Percentiles rank a stretch among this genome's conserved stretches.
Conservation (phyloP, 2,113 vertebrate species). For the Brienomyrus longianalis region DNA sequence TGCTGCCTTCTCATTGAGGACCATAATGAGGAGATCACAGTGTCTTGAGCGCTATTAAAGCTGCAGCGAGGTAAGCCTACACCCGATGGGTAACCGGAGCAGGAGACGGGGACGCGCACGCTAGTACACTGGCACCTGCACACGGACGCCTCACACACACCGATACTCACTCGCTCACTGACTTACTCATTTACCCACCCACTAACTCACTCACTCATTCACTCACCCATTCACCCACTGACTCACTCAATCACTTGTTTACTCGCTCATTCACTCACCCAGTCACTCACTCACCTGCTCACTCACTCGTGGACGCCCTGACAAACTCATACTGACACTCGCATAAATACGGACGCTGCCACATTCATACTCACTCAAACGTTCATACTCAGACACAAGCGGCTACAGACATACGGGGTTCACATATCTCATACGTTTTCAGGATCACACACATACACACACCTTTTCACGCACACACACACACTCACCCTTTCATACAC, state of each 20-base stretch:
- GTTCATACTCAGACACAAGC: not conserved
- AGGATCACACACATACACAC: not conserved
- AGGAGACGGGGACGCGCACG: not conserved
- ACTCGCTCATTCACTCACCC: constrained; percentile 26
- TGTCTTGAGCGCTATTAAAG: constrained; percentile 53
- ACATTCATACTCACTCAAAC: not conserved
- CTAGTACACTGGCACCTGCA: constrained; percentile 1
- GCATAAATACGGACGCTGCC: not conserved
- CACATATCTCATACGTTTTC: not conserved
- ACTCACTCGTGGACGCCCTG: not conserved
- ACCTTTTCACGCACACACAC: not conserved
- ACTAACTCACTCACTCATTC: not conserved
- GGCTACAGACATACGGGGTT: not conserved
- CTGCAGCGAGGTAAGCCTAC: constrained; percentile 54
- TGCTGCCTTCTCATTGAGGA: constrained; percentile 42
- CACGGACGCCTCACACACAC: not conserved
- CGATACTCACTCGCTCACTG: not conserved
- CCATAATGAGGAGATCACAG: constrained; percentile 50
- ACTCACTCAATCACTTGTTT: not conserved
- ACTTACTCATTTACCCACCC: constrained; percentile 41
- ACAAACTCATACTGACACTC: not conserved
- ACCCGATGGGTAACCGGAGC: constrained; percentile 53
- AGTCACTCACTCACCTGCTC: constrained; percentile 24
- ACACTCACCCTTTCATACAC: not conserved
- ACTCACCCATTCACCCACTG: constrained; percentile 35